Percentiles rank a stretch among this genome's conserved stretches.
phyloP scores from a whole-genome alignment of 2,888 invertebrate genomes.

The Andrena praecox region DNA sequence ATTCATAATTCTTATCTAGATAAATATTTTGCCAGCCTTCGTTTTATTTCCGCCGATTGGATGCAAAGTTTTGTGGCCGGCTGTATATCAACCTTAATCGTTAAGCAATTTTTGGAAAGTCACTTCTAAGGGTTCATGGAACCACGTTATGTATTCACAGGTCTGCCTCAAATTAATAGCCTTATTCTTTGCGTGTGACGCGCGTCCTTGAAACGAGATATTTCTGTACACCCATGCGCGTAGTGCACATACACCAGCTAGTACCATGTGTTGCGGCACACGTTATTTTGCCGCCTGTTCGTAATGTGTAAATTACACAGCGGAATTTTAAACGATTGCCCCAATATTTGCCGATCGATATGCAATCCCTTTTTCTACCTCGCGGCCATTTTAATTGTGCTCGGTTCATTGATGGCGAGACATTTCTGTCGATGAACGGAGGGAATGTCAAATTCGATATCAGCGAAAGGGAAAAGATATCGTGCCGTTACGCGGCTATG shows the following conservation, averaged over 20 bases:
- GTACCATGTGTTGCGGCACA: background rate
- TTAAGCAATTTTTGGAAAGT: background rate
- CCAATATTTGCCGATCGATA: conserved; percentile 1
- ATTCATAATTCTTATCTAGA: no score
- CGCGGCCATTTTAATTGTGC: background rate
- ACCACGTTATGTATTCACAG: background rate
- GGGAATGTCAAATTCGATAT: background rate
- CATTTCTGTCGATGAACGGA: background rate
- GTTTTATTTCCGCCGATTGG: background rate
- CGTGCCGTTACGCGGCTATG: no score
- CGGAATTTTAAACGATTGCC: background rate
- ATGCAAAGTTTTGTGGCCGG: background rate
- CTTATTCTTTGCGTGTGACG: background rate
- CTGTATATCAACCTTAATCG: background rate
- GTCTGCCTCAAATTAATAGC: background rate
- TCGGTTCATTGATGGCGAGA: background rate
- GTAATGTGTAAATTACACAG: conserved; percentile 21
- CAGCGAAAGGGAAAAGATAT: no score
- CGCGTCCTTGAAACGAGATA: conserved; percentile 49
- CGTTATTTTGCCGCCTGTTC: conserved; percentile 12
- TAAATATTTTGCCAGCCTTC: no score
- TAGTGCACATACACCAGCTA: background rate
- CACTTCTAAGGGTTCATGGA: background rate
- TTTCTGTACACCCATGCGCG: conserved; percentile 14
- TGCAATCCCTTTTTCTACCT: background rate